phyloP scores from a whole-genome alignment of 2,113 vertebrate genomes.

The Cryptotis parvus region DNA sequence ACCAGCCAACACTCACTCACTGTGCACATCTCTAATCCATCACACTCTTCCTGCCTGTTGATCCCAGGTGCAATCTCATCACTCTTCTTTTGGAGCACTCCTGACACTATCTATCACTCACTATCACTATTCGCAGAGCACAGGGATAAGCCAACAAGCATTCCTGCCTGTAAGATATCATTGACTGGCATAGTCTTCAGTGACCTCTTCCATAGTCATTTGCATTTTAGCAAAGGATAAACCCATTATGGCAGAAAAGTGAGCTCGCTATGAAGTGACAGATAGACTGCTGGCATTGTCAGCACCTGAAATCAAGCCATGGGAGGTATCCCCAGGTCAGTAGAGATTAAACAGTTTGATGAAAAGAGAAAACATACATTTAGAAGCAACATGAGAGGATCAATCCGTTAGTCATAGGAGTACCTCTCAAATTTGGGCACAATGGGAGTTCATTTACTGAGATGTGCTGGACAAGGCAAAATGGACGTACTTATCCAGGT shows the following conservation, averaged over 20 bases:
- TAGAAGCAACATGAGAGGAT: background rate
- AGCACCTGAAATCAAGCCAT: background rate
- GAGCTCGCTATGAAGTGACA: background rate
- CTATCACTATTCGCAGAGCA: background rate
- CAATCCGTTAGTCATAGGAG: background rate
- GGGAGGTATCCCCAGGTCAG: background rate
- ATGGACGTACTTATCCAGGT: background rate
- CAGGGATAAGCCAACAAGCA: background rate
- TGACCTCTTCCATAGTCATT: conserved; percentile 14
- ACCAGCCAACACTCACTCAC: background rate
- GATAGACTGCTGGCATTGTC: background rate
- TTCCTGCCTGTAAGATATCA: background rate
- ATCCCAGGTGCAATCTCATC: background rate
- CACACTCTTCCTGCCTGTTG: background rate
- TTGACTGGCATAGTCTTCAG: background rate
- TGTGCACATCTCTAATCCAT: background rate
- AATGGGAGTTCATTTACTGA: background rate
- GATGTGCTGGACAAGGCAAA: background rate
- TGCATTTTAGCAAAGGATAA: conserved; percentile 40
- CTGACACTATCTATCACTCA: background rate
- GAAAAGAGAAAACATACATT: background rate
- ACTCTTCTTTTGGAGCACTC: background rate
- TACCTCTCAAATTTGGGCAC: background rate
- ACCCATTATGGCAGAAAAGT: background rate
- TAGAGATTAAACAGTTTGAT: background rate